Evolutionary conservation across 1,140 invertebrate species (phyloP).

Genomic region (Cylas formicarius): DNA sequence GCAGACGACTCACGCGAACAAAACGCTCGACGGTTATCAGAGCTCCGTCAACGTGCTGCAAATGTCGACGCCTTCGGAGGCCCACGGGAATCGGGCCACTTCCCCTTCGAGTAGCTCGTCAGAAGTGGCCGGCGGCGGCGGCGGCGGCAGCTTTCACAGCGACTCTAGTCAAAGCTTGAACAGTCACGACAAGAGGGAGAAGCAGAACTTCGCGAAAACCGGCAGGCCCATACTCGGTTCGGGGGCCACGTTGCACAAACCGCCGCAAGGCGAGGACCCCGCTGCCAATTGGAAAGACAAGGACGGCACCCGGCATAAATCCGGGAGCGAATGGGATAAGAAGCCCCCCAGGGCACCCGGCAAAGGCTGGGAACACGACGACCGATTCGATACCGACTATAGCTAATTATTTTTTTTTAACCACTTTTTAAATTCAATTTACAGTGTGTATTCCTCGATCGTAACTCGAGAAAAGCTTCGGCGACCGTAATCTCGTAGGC

Average conservation of each 20-base stretch:
- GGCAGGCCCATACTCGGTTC: constrained; percentile 31
- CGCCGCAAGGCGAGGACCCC: constrained; percentile 2
- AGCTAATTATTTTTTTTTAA: too few relatives aligned
- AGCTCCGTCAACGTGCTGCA: constrained; percentile 34
- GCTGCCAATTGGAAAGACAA: constrained; percentile 19
- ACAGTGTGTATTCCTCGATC: too few relatives aligned
- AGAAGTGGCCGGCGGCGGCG: background rate
- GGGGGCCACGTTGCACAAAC: constrained; percentile 26
- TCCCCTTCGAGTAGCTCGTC: constrained; percentile 2
- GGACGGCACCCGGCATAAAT: constrained; percentile 18
- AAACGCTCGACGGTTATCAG: constrained; percentile 29
- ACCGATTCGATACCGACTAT: constrained; percentile 34
- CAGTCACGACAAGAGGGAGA: background rate
- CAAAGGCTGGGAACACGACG: constrained; percentile 36
- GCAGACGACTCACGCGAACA: constrained; percentile 26
- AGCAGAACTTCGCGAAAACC: constrained; percentile 13
- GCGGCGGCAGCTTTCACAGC: constrained; percentile 9
- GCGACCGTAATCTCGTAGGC: too few relatives aligned
- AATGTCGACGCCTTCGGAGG: constrained; percentile 21
- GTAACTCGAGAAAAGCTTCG: too few relatives aligned
- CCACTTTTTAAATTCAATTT: too few relatives aligned
- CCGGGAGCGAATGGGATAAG: constrained; percentile 7
- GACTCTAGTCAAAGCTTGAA: constrained; percentile 11
- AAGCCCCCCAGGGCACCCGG: constrained; percentile 16
- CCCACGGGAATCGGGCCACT: background rate